Evolutionary conservation across 2,888 invertebrate species (phyloP).

Genomic region (Mythimna loreyi): DNA sequence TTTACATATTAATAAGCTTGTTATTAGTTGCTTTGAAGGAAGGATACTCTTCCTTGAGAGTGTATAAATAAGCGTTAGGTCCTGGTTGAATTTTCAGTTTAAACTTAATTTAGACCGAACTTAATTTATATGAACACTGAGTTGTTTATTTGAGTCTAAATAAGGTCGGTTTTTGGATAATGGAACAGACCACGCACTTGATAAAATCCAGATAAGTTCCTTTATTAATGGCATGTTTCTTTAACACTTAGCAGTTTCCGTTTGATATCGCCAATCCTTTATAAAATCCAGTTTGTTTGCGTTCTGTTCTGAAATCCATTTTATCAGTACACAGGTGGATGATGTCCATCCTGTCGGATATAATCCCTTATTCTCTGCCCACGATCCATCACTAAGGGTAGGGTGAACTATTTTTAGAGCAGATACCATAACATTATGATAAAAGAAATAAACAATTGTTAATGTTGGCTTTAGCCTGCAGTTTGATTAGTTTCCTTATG

Average conservation of each 20-base stretch:
- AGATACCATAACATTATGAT: constrained; percentile 47
- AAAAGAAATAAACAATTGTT: constrained; percentile 38
- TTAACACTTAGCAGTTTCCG: constrained; percentile 6
- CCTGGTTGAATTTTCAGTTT: constrained; percentile 17
- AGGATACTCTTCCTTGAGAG: constrained; percentile 46
- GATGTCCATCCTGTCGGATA: constrained; percentile 28
- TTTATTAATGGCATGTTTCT: constrained; percentile 19
- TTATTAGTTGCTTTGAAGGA: constrained; percentile 11
- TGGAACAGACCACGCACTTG: background rate
- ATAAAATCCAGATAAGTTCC: constrained; percentile 5
- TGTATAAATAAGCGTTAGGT: constrained; percentile 12
- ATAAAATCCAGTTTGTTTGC: constrained; percentile 25
- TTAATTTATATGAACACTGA: constrained; percentile 36
- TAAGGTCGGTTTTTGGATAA: constrained; percentile 7
- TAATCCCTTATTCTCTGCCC: constrained; percentile 14
- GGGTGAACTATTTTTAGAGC: constrained; percentile 37
- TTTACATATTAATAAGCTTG: constrained; percentile 43
- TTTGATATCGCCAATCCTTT: background rate
- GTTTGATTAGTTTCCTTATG: background rate
- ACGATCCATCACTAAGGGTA: constrained; percentile 25
- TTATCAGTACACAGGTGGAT: constrained; percentile 25
- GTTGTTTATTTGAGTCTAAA: constrained; percentile 16
- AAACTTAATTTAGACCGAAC: constrained; percentile 32
- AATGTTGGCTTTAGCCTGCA: background rate
- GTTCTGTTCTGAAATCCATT: constrained; percentile 20